A percentile compares a stretch with the other conserved stretches of the same genome.
phyloP scores from a whole-genome alignment of 2,797 vertebrate genomes.

The Molossus molossus region DNA sequence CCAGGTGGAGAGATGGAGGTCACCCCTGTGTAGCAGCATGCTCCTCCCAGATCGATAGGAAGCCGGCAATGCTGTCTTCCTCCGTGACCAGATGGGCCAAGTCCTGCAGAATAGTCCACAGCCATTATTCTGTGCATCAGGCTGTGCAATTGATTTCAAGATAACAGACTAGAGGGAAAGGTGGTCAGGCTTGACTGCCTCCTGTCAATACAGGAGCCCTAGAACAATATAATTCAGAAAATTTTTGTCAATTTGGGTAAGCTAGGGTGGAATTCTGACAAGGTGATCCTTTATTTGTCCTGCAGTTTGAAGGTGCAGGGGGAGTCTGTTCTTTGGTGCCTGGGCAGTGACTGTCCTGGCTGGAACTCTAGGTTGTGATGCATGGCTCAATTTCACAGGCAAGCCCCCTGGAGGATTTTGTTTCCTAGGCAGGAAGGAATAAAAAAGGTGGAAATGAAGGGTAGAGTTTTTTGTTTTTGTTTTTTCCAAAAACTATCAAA shows the following conservation, averaged over 20 bases:
- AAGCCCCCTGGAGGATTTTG: constrained; percentile 2
- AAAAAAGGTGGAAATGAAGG: constrained; percentile 53
- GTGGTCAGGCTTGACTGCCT: constrained; percentile 85
- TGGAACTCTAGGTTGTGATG: not conserved
- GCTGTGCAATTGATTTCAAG: constrained; percentile 85
- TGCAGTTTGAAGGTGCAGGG: constrained; percentile 53
- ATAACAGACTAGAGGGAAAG: constrained; percentile 84
- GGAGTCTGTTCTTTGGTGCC: constrained; percentile 58
- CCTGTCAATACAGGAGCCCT: constrained; percentile 80
- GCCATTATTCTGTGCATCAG: constrained; percentile 83
- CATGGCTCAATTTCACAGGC: constrained; percentile 50
- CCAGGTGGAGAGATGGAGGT: constrained; percentile 78
- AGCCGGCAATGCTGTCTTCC: constrained; percentile 82
- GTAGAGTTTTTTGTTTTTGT: not conserved
- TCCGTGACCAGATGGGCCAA: constrained; percentile 84
- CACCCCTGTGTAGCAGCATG: constrained; percentile 77
- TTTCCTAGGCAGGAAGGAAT: not conserved
- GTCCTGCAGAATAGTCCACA: constrained; percentile 81
- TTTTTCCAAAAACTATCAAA: not conserved
- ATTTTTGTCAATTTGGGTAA: constrained; percentile 78
- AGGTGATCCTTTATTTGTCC: constrained; percentile 72
- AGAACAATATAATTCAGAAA: constrained; percentile 81
- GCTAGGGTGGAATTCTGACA: constrained; percentile 69
- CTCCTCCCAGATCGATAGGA: constrained; percentile 80
- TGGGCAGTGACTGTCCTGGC: constrained; percentile 1